These are phyloP conservation scores for Sminthurinus aureus DNA, from an alignment of 2,888 invertebrate species.

Conservation along the genomic window DNA sequence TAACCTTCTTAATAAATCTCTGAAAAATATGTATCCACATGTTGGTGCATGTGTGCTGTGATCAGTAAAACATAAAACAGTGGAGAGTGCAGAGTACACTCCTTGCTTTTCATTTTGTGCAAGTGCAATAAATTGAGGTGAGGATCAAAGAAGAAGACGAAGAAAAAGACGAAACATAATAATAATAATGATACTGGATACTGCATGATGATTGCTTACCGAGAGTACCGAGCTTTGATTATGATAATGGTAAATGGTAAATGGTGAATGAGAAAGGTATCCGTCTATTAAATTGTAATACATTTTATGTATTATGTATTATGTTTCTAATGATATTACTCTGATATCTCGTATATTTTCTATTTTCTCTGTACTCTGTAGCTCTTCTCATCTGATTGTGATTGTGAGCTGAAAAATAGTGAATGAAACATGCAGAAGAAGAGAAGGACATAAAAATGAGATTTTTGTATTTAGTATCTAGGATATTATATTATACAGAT, in stretches of 20 bases:
- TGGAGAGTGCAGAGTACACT: constrained; percentile 23
- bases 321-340: no score
- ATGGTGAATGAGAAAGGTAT: not conserved
- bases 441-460: not conserved
- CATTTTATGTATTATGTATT: no score
- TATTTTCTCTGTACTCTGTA: no score
- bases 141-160: not conserved
- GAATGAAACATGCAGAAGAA: not conserved
- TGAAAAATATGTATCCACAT: not conserved
- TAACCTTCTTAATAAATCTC: constrained; percentile 35
- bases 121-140: constrained; percentile 31
- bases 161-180: constrained; percentile 9
- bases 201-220: constrained; percentile 25
- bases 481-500: no score
- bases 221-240: not conserved
- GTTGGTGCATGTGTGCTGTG: no score
- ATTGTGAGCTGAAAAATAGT: not conserved
- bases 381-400: not conserved
- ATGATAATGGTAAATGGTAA: not conserved
- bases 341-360: no score
- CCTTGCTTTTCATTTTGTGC: constrained; percentile 22
- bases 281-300: not conserved
- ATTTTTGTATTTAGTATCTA: no score
- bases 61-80: no score
- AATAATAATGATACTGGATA: not conserved